Conservation (phyloP, 2,888 invertebrate genomes). For the Melinaea marsaeus region DNA sequence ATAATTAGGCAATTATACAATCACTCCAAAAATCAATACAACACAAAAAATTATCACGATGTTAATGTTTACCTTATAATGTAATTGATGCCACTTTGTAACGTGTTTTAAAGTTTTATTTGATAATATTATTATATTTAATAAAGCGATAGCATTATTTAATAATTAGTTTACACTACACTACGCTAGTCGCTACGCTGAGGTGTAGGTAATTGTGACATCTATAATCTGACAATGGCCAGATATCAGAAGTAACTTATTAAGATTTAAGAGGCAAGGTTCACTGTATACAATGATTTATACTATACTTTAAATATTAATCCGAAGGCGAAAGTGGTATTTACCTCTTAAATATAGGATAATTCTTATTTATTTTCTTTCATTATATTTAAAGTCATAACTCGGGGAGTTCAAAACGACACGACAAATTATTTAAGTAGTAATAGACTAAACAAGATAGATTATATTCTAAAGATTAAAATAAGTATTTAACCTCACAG, state of each 20-base stretch:
- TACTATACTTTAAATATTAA: background rate
- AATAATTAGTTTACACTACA: slow-evolving; percentile 2
- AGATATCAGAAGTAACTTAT: background rate
- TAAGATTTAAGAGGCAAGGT: background rate
- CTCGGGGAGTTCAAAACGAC: background rate
- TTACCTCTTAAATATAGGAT: background rate
- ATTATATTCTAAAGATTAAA: too few species aligned
- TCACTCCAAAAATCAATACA: slow-evolving; percentile 31
- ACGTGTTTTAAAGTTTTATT: background rate
- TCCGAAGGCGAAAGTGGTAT: background rate
- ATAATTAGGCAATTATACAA: slow-evolving; percentile 35
- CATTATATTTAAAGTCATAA: background rate
- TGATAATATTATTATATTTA: background rate
- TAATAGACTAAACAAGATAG: slow-evolving; percentile 1
- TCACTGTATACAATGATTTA: background rate
- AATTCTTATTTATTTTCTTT: slow-evolving; percentile 5
- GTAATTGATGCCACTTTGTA: background rate
- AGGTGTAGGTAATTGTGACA: slow-evolving; percentile 3
- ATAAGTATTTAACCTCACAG: background rate
- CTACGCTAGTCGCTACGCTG: background rate
- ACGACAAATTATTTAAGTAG: background rate
- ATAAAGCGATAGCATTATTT: background rate
- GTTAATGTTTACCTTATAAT: background rate
- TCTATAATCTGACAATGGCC: slow-evolving; percentile 6
- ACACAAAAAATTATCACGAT: slow-evolving; percentile 18